Base-by-base conservation (phyloP, 2,888 invertebrate species). In the Steromphala cineraria region DNA sequence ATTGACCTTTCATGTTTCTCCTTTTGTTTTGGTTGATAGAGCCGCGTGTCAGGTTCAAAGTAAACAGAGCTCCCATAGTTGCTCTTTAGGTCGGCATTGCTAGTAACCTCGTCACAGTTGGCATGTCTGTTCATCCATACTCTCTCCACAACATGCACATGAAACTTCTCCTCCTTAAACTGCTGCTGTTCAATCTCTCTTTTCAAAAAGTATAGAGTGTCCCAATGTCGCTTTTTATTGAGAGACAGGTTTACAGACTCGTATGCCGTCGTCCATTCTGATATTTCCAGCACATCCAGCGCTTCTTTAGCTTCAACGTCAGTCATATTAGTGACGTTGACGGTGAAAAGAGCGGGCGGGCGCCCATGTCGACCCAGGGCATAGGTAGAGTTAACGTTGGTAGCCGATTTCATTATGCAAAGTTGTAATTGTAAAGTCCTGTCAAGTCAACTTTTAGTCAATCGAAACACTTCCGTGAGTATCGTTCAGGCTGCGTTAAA, bases 101-200 rank as follows among this genome's bases (percentile, higher is more conserved):
- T 36, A 4, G 40, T 71, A 17, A 71, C 17, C 24, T 56, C 56
- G 2, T 31, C 40, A 36, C 71, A 71, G 71, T 71, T 71, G 15
- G 71, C 71, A 15, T 10, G 31, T n/a, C 71, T 19, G 71, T 71
- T 71, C 36, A 71, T 36, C 71, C 71, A 71, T 31, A 31, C 19
- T n/a, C 71, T 71, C 71, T 71, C 71, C 36, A 71, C 19, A 71
- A 71, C 71, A 71, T 71, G 36, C 71, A 71, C 28, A 17, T 17
- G 19, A 31, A 71, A 71, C 0, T 71, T n/a, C 36, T 71, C 71
- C 71, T 40, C 71, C 10, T 40, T 71, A 19, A 31, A 40, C 28
- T 36, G 31, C 10, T 40, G 15, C 4, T n/a, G 36, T 17, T 71
- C 31, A 28, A 71, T 31, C 8, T 71, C 71, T 8, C 36, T 19